phyloP scores from a whole-genome alignment of 2,113 vertebrate species.

The Alaudala cheleensis region DNA sequence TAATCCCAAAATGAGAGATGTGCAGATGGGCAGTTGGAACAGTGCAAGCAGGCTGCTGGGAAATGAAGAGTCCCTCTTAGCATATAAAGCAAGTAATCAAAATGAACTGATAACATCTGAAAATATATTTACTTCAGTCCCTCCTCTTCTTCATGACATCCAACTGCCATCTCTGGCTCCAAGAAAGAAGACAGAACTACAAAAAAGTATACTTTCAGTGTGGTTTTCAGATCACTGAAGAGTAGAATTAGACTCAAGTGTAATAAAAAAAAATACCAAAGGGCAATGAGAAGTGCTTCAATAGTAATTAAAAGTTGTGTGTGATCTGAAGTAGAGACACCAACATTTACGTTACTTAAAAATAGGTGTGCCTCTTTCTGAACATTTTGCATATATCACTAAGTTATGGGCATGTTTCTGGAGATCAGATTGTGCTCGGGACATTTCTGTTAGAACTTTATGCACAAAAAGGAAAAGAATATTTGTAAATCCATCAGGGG shows the following conservation, averaged over 20 bases:
- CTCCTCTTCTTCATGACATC: not conserved
- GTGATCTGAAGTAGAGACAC: not conserved
- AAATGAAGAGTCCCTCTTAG: not conserved
- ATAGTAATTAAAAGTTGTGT: not conserved
- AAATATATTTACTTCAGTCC: not conserved
- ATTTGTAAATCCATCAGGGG: not conserved
- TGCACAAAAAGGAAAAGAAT: not conserved
- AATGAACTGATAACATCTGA: not conserved
- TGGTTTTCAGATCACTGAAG: not conserved
- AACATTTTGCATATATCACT: not conserved
- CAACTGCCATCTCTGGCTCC: not conserved
- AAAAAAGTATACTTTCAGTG: not conserved
- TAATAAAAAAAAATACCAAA: not conserved
- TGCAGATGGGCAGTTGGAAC: not conserved
- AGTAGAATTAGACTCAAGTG: not conserved
- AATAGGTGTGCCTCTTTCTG: not conserved
- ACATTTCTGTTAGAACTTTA: not conserved
- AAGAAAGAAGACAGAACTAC: not conserved
- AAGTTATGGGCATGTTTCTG: not conserved
- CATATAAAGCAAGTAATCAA: not conserved
- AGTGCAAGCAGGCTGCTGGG: not conserved
- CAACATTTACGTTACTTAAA: not conserved
- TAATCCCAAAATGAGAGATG: not conserved
- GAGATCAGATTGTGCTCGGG: not conserved
- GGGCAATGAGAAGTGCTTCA: not conserved